Conservation (phyloP, 2,113 vertebrate genomes). For the Illadopsis cleaveri region DNA sequence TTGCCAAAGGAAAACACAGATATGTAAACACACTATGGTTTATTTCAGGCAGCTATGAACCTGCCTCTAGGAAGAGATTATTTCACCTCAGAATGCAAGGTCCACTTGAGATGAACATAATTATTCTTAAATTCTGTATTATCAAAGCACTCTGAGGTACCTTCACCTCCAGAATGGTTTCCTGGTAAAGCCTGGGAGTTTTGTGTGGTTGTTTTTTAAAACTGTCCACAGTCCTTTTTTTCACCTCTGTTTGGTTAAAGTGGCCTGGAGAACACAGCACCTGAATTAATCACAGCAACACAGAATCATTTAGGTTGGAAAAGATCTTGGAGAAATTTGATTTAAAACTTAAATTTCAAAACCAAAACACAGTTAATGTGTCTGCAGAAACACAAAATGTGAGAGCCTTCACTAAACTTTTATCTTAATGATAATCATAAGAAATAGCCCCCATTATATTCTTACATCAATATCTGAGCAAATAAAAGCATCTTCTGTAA, state of each 20-base stretch:
- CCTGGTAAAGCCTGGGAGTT: background rate
- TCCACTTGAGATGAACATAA: background rate
- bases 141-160: background rate
- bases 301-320: background rate
- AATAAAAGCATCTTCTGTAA: background rate
- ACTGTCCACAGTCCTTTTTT: background rate
- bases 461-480: background rate
- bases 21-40: background rate
- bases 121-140: background rate
- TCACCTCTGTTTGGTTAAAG: background rate
- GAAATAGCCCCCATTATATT: background rate
- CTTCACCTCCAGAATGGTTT: background rate
- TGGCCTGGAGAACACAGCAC: background rate
- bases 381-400: background rate
- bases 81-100: background rate
- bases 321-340: background rate
- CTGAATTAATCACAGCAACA: background rate
- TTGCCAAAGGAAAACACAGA: background rate
- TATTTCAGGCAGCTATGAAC: background rate
- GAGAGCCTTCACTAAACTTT: background rate
- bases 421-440: background rate
- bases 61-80: background rate
- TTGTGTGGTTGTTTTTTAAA: background rate
- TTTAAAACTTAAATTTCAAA: background rate
- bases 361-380: background rate